Percentiles rank a stretch among this genome's conserved stretches.
Conservation (phyloP, 2,888 invertebrate species). For the Clostera curtula region DNA sequence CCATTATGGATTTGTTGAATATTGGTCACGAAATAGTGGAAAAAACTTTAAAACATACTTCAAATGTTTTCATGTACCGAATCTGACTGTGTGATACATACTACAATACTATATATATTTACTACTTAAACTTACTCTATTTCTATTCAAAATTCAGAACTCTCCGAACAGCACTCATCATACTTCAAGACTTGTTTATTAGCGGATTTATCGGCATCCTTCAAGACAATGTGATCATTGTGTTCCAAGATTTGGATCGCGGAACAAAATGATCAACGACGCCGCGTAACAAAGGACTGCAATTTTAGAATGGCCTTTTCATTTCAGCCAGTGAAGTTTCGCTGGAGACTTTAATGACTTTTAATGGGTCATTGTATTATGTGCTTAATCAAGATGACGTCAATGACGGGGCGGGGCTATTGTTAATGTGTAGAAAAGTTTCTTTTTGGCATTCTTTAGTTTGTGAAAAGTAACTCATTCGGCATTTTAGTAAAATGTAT, state of each 20-base stretch:
- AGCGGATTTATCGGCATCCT: slow-evolving; percentile 26
- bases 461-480: too few species aligned
- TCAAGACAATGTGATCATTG: slow-evolving; percentile 34
- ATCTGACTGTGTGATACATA: too few species aligned
- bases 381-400: slow-evolving; percentile 16
- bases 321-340: slow-evolving; percentile 22
- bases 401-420: slow-evolving; percentile 10
- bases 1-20: too few species aligned
- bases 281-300: slow-evolving; percentile 32
- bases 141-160: slow-evolving; percentile 9
- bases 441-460: too few species aligned
- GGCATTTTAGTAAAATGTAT: not conserved
- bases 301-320: slow-evolving; percentile 33
- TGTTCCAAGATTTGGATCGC: slow-evolving; percentile 10
- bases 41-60: too few species aligned
- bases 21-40: too few species aligned
- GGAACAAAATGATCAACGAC: slow-evolving; percentile 39
- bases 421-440: too few species aligned
- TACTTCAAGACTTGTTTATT: slow-evolving; percentile 13
- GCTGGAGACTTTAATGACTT: slow-evolving; percentile 27
- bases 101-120: too few species aligned
- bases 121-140: too few species aligned
- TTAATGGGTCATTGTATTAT: slow-evolving; percentile 23
- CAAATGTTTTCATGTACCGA: too few species aligned
- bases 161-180: slow-evolving; percentile 14